Evolutionary conservation across 2,888 invertebrate genomes (phyloP).

Genomic region (Agonopterix heracliana): DNA sequence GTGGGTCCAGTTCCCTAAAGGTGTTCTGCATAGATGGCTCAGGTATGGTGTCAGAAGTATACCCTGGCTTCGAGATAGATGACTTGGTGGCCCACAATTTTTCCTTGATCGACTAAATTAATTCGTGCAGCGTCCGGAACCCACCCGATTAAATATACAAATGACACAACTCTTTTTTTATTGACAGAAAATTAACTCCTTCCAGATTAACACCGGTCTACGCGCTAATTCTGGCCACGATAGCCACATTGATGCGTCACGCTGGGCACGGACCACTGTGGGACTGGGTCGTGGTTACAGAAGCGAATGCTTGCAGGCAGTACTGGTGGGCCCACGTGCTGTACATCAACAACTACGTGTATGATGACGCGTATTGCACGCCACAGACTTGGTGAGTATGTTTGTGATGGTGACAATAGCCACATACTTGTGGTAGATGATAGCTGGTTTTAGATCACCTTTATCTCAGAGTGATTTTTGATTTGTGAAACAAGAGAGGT

Average conservation of each 20-base stretch:
- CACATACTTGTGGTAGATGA: not conserved
- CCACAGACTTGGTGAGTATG: slow-evolving; percentile 55
- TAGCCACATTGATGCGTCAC: slow-evolving; percentile 49
- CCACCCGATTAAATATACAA: too few relatives aligned
- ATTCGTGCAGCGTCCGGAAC: too few relatives aligned
- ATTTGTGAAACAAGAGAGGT: not conserved
- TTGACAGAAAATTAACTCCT: not conserved
- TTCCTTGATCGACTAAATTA: too few relatives aligned
- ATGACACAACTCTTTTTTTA: too few relatives aligned
- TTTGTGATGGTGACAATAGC: not conserved
- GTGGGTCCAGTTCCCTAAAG: slow-evolving; percentile 47
- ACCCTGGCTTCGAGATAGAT: too few relatives aligned
- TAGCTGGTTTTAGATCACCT: not conserved
- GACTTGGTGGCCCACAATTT: too few relatives aligned
- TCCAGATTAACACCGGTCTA: slow-evolving; percentile 58
- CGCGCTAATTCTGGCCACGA: slow-evolving; percentile 46
- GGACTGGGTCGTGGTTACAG: slow-evolving; percentile 41
- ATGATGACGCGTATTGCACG: slow-evolving; percentile 38
- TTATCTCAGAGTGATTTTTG: not conserved
- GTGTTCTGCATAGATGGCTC: slow-evolving; percentile 52
- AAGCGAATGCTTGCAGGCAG: slow-evolving; percentile 46
- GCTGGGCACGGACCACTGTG: slow-evolving; percentile 54
- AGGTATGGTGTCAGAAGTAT: slow-evolving; percentile 32
- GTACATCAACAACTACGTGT: slow-evolving; percentile 64
- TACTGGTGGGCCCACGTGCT: slow-evolving; percentile 69